Evolutionary conservation across 2,888 invertebrate genomes (phyloP).

Genomic region (Therioaphis trifolii): DNA sequence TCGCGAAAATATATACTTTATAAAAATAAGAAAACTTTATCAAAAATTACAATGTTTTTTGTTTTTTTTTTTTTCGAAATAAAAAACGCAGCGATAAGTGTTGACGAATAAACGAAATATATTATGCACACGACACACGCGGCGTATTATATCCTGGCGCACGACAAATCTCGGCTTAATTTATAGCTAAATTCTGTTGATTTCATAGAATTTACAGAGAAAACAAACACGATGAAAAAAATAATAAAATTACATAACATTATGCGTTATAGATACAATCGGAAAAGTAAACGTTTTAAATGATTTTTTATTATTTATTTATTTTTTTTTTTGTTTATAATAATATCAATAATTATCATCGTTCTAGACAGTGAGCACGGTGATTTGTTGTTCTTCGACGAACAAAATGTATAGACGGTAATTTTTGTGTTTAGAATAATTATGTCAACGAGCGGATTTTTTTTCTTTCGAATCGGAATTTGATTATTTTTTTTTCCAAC

Average conservation of each 20-base stretch:
- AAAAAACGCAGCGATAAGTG: conserved; percentile 16
- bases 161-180: not conserved
- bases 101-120: too few relatives aligned
- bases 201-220: not conserved
- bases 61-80: too few relatives aligned
- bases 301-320: too few relatives aligned
- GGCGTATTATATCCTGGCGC: too few relatives aligned
- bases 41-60: conserved; percentile 50
- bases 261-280: not conserved
- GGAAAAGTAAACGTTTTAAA: not conserved
- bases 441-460: too few relatives aligned
- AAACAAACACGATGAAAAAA: not conserved
- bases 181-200: conserved; percentile 4
- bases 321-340: not conserved
- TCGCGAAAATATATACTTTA: not conserved
- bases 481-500: too few relatives aligned
- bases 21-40: conserved; percentile 46
- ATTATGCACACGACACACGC: too few relatives aligned
- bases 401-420: not conserved
- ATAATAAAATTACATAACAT: not conserved
- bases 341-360: too few relatives aligned
- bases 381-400: not conserved
- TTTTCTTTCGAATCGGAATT: too few relatives aligned
- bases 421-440: too few relatives aligned
- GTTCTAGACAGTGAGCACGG: not conserved